Evolutionary conservation across 2,888 invertebrate genomes (phyloP), one percentile per base, ranked within the genome.

Genomic region (Leucozona laternaria): DNA sequence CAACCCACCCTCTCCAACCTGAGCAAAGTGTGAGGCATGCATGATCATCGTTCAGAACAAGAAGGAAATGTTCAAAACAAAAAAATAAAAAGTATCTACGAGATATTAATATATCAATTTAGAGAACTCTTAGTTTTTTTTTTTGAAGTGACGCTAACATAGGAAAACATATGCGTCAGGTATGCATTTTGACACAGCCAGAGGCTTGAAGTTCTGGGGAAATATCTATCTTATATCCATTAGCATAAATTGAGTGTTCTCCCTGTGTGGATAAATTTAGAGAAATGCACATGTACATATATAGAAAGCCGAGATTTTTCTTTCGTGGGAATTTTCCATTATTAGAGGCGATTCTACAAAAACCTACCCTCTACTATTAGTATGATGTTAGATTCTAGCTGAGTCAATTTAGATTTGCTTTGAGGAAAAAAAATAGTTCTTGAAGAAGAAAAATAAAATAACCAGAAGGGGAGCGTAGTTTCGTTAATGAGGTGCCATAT

Each of bases 281-380:
- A 10, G 0, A n/a, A n/a, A n/a, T n/a, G n/a, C n/a, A n/a, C n/a
- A n/a, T n/a, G n/a, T n/a, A n/a, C n/a, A 57, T 17, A 17, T 2
- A 31, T 4, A 31, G 17, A 17, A 40, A 40, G 8, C 17, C 11
- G 22, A 50, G 22, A 50, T 50, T 50, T 50, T 20, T 50, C 20
- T 22, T 50, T 43, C 48, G 48, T 78, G 66, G 82, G 79, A 79
- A 79, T 31, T 83, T 83, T 83, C 73, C 82, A 73, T 82, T 78
- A 64, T 40, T 48, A 48, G 25, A 8, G 28, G 50, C 22, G 7
- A 50, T 20, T 50, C 22, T 50, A 20, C 5, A 4, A 20, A 15
- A 11, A 20, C 3, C 13, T 15, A 13, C 58, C 28, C 28, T 17
- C 57, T 53, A 60, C 57, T 53, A 60, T 55, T 7, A n/a, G 40